Base-by-base conservation (phyloP, 2,113 vertebrate genomes). In the Entelurus aequoreus region DNA sequence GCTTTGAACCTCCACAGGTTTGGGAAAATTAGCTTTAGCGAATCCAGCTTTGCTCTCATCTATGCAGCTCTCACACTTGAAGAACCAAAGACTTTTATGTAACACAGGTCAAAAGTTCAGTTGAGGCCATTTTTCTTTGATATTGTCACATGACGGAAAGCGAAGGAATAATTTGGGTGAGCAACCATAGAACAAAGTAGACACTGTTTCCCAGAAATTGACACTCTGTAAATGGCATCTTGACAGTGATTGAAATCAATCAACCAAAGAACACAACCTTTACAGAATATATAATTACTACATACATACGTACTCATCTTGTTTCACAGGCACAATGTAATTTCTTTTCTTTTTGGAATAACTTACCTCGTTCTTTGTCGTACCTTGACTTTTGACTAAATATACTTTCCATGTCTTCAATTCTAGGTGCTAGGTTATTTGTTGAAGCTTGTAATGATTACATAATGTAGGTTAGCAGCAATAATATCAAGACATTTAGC, bases 161-260 rank as follows among this genome's bases (percentile, higher is more conserved):
- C 74, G 54, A 66, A 76, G 72, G 57, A 68, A 54, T 75, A 80
- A 80, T 53, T 42, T 58, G 55, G 44, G 19, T 6, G 68, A 60
- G 49, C 35, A 62, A 61, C 9, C 53, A 53, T 55, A 57, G 63
- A 69, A 76, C 71, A 84, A 72, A 71, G 76, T 50, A 6, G 16
- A 62, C 36, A 58, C 58, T 76, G 71, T 72, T 19, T 50, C 38
- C 21, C 40, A 49, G 67, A 78, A 75, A 76, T 5, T 79, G 70
- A 78, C 81, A 78, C 62, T 59, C 61, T 48, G 67, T 81, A 73
- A 80, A 72, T 62, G 71, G 73, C 52, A 81, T 83, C 69, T 60
- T 57, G 56, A 48, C 71, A 69, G 63, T 84, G 83, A 80, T 83
- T 71, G 64, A 87, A 81, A 72, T 71, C 66, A 74, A 78, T 71